Conservation (phyloP, 2,113 vertebrate species). For the Paradisaea rubra region DNA sequence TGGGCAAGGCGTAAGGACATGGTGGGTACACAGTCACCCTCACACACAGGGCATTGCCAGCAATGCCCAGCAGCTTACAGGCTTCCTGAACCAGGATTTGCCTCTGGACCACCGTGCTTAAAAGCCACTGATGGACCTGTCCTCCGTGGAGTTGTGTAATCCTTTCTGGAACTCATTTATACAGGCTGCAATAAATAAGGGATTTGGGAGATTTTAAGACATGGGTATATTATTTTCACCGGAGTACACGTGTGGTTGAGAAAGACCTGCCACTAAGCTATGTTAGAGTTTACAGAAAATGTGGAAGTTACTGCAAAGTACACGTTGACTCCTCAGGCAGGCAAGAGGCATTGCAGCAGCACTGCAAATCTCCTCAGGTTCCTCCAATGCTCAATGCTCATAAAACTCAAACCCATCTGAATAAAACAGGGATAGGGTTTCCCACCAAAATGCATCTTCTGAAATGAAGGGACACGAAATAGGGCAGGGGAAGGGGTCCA, state of each 20-base stretch:
- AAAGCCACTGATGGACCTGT: not conserved
- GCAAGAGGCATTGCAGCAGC: not conserved
- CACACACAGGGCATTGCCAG: not conserved
- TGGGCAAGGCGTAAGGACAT: not conserved
- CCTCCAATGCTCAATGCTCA: rapidly evolving
- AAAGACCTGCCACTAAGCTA: not conserved
- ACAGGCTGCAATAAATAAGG: conserved; percentile 2
- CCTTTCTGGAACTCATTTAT: not conserved
- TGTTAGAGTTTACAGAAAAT: not conserved
- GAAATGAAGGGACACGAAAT: not conserved
- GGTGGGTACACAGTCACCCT: not conserved
- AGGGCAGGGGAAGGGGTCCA: not conserved
- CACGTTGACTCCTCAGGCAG: rapidly evolving
- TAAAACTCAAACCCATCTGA: not conserved
- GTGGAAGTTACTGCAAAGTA: not conserved
- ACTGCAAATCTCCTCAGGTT: not conserved
- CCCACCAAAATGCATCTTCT: not conserved
- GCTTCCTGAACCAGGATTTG: not conserved
- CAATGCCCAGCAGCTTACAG: not conserved
- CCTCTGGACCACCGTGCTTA: not conserved
- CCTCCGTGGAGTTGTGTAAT: not conserved
- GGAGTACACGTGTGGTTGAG: not conserved
- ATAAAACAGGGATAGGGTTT: not conserved
- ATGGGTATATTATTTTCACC: not conserved
- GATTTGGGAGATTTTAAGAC: conserved; percentile 9